A percentile compares a stretch with the other conserved stretches of the same genome.
phyloP scores from a whole-genome alignment of 2,888 invertebrate genomes.

The Syrphus vitripennis region DNA sequence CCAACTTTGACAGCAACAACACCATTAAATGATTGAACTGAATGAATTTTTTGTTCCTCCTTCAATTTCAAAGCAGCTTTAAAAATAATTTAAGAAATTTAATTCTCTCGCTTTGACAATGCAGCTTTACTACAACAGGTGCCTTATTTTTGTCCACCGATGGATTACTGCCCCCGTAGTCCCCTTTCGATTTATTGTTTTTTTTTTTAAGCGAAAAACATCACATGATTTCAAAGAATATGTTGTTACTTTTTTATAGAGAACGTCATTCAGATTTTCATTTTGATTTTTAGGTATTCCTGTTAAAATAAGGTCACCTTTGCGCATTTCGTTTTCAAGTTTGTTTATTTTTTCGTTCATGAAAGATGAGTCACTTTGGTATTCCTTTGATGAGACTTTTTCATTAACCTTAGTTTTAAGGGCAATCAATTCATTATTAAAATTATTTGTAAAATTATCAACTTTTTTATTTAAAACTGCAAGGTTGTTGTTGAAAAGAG shows the following conservation, averaged over 20 bases:
- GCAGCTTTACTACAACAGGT: not conserved
- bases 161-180: not conserved
- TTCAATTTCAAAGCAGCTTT: not conserved
- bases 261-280: not conserved
- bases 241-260: not conserved
- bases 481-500: not conserved
- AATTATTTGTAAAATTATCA: not conserved
- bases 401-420: not conserved
- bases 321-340: not conserved
- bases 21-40: not conserved
- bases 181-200: not conserved
- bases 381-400: not conserved
- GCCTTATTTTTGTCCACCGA: not conserved
- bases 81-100: not conserved
- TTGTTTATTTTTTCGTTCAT: not conserved
- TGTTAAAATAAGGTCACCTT: not conserved
- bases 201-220: not conserved
- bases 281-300: not conserved
- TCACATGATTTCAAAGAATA: not conserved
- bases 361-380: not conserved
- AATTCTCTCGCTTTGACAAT: not conserved
- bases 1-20: not conserved
- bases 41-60: not conserved
- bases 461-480: not conserved
- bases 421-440: not conserved